phyloP scores from a whole-genome alignment of 2,113 vertebrate species.

The Progne subis region DNA sequence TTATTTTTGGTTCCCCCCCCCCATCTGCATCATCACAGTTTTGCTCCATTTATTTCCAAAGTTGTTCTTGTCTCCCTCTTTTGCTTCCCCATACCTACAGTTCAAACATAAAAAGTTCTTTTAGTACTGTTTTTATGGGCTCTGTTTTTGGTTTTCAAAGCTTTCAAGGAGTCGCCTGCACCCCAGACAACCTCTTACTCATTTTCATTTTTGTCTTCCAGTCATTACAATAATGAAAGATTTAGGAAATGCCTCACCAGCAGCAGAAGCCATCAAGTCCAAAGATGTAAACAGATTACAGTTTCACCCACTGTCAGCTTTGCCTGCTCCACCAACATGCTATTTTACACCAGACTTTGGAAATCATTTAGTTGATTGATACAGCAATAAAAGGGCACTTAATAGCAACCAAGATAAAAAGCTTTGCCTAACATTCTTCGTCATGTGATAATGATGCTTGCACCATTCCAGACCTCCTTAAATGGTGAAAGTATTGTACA shows the following conservation, averaged over 20 bases:
- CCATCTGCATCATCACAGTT: background rate
- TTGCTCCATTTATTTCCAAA: background rate
- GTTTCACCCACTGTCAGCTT: constrained; percentile 48
- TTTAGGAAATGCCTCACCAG: constrained; percentile 33
- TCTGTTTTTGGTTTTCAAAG: constrained; percentile 9
- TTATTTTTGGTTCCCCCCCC: background rate
- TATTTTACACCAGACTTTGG: constrained; percentile 62
- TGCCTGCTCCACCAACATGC: constrained; percentile 19
- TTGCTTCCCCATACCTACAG: background rate
- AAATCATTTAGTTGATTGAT: constrained; percentile 74
- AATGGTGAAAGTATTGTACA: background rate
- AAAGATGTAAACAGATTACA: constrained; percentile 61
- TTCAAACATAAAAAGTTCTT: constrained; percentile 26
- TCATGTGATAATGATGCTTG: constrained; percentile 48
- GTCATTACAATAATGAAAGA: constrained; percentile 31
- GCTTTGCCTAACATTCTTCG: constrained; percentile 50
- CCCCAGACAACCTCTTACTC: background rate
- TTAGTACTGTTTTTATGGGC: constrained; percentile 10
- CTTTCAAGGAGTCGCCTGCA: background rate
- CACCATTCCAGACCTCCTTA: constrained; percentile 27
- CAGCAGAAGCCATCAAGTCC: constrained; percentile 23
- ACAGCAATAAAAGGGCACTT: constrained; percentile 71
- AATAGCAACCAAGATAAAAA: constrained; percentile 69
- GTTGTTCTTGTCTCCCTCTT: background rate
- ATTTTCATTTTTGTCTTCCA: constrained; percentile 43